Percentiles rank a stretch among this genome's conserved stretches.
These are phyloP conservation scores for Aurelia aurita complex sp. Pacific DNA, from an alignment of 30 jellyfish, hydroid and myxozoan species.

Conservation along the genomic window DNA sequence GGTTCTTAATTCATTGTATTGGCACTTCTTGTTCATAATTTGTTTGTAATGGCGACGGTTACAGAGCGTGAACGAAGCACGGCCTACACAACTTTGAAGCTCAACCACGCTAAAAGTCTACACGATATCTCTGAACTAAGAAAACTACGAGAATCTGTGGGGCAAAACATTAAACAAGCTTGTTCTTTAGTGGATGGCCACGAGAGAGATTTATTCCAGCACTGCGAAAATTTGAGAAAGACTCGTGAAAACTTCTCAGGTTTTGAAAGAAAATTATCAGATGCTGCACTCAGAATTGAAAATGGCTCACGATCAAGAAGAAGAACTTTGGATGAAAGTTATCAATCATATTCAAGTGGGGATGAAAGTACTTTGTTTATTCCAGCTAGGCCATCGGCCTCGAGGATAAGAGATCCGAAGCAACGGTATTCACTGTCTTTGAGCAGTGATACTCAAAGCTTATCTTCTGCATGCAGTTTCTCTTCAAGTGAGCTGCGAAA, in stretches of 20 bases:
- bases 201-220: constrained; percentile 23
- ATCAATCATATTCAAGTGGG: constrained; percentile 39
- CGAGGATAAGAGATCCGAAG: too few species aligned
- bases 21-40: too few species aligned
- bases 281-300: constrained; percentile 27
- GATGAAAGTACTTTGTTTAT: constrained; percentile 20
- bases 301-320: not conserved
- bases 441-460: constrained; percentile 39
- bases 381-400: too few species aligned
- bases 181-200: constrained; percentile 30
- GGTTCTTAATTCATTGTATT: too few species aligned
- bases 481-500: constrained; percentile 24
- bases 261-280: constrained; percentile 42
- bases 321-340: constrained; percentile 20
- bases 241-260: constrained; percentile 32
- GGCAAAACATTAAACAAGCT: constrained; percentile 25
- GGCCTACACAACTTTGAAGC: constrained; percentile 4
- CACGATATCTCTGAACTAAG: constrained; percentile 39
- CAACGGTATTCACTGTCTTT: not conserved
- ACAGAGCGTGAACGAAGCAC: not conserved
- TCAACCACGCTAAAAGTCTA: constrained; percentile 42
- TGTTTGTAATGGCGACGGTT: too few species aligned
- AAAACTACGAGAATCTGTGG: constrained; percentile 39
- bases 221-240: constrained; percentile 31
- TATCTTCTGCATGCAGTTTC: constrained; percentile 28